Percentiles rank a stretch among this genome's conserved stretches.
These are phyloP conservation scores for Sarcoramphus papa DNA, from an alignment of 2,797 vertebrate species.

Conservation along the genomic window DNA sequence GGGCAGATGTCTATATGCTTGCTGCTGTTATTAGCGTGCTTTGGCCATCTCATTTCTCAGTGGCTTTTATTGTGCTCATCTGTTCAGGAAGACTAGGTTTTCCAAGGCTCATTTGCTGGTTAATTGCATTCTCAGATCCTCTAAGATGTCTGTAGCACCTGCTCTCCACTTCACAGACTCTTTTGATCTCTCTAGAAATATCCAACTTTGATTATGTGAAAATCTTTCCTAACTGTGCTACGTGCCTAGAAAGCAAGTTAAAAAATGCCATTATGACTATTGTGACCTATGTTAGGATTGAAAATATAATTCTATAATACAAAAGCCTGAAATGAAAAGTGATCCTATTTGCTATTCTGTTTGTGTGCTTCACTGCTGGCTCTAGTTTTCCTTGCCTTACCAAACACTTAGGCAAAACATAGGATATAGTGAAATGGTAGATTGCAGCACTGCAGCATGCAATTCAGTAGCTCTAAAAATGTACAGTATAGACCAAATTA, in stretches of 20 bases:
- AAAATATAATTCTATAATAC: constrained; percentile 14
- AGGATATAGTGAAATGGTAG: neutral
- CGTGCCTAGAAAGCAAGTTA: constrained; percentile 66
- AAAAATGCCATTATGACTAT: constrained; percentile 35
- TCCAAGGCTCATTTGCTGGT: constrained; percentile 89
- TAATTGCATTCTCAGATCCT: constrained; percentile 88
- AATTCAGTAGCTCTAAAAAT: neutral
- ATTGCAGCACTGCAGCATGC: neutral
- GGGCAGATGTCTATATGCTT: constrained; percentile 44
- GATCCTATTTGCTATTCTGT: constrained; percentile 13
- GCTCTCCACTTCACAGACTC: constrained; percentile 72
- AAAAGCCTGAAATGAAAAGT: constrained; percentile 1
- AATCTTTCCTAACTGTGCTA: constrained; percentile 63
- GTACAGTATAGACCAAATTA: neutral
- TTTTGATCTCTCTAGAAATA: constrained; percentile 76
- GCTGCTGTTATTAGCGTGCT: constrained; percentile 61
- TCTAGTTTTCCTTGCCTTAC: neutral
- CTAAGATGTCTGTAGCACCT: constrained; percentile 70
- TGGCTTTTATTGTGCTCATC: constrained; percentile 80
- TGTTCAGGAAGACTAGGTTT: constrained; percentile 81
- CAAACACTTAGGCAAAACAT: neutral
- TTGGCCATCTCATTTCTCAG: constrained; percentile 75
- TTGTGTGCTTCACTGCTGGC: neutral
- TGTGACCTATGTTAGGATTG: constrained; percentile 33
- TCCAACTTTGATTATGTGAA: constrained; percentile 72